Conservation (phyloP, 2,113 vertebrate species). For the Camelus bactrianus region DNA sequence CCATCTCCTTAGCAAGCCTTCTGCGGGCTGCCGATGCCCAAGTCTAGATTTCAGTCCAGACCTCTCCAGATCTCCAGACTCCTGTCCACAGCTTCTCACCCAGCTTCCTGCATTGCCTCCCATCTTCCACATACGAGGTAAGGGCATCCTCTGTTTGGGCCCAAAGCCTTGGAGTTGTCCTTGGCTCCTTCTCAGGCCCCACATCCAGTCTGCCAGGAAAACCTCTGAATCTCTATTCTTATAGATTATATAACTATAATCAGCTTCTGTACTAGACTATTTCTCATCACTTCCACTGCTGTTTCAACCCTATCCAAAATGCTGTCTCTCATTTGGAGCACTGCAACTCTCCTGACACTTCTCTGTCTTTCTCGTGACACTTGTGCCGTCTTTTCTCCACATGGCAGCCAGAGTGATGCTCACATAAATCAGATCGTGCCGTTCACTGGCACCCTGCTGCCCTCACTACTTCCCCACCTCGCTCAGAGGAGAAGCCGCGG, state of each 20-base stretch:
- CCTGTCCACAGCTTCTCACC: not conserved
- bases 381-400: not conserved
- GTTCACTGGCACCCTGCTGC: not conserved
- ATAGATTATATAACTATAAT: not conserved
- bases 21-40: not conserved
- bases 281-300: not conserved
- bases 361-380: not conserved
- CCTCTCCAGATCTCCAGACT: not conserved
- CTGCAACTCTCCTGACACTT: not conserved
- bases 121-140: not conserved
- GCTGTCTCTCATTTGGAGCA: not conserved
- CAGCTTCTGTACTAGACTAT: not conserved
- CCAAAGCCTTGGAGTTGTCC: not conserved
- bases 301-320: not conserved
- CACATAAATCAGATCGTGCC: not conserved
- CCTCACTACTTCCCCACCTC: rapidly evolving
- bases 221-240: not conserved
- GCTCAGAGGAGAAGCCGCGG: not conserved
- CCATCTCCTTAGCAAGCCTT: not conserved
- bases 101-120: not conserved
- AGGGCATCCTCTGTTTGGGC: not conserved
- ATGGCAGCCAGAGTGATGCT: not conserved
- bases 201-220: not conserved
- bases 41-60: not conserved
- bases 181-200: not conserved